These are phyloP conservation scores for Ips typographus DNA, from an alignment of 1,140 invertebrate species.

Conservation along the genomic window DNA sequence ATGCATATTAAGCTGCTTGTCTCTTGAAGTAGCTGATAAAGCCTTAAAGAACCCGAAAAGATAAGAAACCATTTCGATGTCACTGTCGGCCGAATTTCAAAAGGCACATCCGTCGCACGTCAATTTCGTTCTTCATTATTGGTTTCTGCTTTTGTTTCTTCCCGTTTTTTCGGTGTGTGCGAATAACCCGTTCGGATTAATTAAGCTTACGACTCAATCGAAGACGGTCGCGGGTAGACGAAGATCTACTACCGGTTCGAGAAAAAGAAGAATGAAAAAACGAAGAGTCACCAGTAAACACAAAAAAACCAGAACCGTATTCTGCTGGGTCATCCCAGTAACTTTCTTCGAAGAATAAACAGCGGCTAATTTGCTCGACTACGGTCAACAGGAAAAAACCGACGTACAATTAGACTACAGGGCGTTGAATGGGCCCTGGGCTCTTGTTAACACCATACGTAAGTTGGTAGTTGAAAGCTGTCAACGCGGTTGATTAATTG, in stretches of 20 bases:
- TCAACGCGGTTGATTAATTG: constrained; percentile 25
- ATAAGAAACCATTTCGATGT: not conserved
- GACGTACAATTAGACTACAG: constrained; percentile 22
- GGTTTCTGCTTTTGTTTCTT: no score
- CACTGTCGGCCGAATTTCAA: not conserved
- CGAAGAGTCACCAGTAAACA: no score
- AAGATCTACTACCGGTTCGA: no score
- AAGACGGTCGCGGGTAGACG: no score
- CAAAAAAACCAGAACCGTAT: no score
- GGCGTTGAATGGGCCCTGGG: constrained; percentile 13
- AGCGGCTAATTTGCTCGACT: constrained; percentile 17
- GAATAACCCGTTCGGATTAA: no score
- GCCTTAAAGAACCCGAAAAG: not conserved
- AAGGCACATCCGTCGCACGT: not conserved
- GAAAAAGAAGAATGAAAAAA: no score
- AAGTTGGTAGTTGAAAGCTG: constrained; percentile 29
- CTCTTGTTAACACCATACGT: constrained; percentile 23
- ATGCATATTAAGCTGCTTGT: constrained; percentile 4
- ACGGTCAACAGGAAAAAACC: constrained; percentile 10
- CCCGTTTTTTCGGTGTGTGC: no score
- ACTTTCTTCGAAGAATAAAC: not conserved
- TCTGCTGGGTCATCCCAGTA: no score
- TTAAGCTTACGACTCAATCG: no score
- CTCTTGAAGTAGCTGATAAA: constrained; percentile 2
- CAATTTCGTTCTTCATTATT: not conserved